Percentiles rank a stretch among this genome's conserved stretches.
Conservation (phyloP, 2,888 invertebrate species). For the Tortrix viridana region DNA sequence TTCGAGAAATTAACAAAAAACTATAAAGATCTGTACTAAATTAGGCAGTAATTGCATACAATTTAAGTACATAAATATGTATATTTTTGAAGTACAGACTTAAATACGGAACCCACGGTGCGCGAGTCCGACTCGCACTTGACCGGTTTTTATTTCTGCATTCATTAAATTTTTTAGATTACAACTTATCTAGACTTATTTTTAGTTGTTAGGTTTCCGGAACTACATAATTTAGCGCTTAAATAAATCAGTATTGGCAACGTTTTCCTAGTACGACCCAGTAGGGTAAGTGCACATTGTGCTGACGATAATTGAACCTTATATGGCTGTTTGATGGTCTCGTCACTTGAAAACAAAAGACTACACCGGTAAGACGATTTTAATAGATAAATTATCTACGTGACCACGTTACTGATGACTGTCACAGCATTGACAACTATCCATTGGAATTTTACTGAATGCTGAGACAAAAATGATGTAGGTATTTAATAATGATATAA, state of each 20-base stretch:
- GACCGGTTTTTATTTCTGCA: too few relatives aligned
- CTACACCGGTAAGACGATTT: constrained; percentile 31
- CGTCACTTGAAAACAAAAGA: constrained; percentile 21
- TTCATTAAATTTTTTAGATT: neutral
- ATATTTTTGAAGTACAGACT: too few relatives aligned
- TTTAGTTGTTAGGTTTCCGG: neutral
- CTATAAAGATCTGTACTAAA: too few relatives aligned
- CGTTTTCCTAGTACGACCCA: constrained; percentile 19
- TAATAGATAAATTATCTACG: constrained; percentile 34
- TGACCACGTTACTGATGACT: constrained; percentile 19
- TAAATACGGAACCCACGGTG: too few relatives aligned
- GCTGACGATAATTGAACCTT: constrained; percentile 19
- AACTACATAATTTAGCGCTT: neutral
- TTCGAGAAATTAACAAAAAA: too few relatives aligned
- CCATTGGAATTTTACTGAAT: constrained; percentile 14
- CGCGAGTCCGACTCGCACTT: too few relatives aligned
- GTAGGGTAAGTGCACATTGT: constrained; percentile 23
- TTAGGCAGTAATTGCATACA: too few relatives aligned
- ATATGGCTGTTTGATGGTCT: constrained; percentile 23
- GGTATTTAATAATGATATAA: neutral
- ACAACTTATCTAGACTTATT: neutral
- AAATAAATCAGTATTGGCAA: constrained; percentile 9
- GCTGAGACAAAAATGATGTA: neutral
- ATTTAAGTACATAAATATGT: too few relatives aligned
- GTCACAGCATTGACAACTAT: neutral